Base-by-base conservation (phyloP, 2,797 vertebrate species). In the Rhinatrema bivittatum region DNA sequence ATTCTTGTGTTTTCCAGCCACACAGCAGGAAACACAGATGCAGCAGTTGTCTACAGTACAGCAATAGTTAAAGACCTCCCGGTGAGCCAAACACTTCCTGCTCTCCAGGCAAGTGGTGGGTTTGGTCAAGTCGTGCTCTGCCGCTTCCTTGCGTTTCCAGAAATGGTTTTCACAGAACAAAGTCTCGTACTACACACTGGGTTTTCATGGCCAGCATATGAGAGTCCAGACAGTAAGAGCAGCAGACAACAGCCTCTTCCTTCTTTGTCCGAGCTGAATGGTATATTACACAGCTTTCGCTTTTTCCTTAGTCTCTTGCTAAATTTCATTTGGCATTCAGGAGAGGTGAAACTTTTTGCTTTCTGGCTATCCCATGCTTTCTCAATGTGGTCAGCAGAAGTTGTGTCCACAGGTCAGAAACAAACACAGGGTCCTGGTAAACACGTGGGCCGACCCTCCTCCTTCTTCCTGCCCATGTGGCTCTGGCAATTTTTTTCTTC, bases 381-480 rank as follows among this genome's bases (percentile, higher is more conserved):
- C 36, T 3, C 8, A 42, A 85, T 75, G 9, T 83, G 86, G 17
- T 8, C 35, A 14, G 20, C 82, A 88, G 68, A 81, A 84, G 68
- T 69, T 86, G 63, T 86, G 84, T 7, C 82, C 82, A 31, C 85
- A 86, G 13, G 78, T 79, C 19, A 86, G 74, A n/a, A n/a, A n/a
- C n/a, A 20, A 57, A 50, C 30, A 81, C 51, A 0, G 80, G 77
- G 9, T 87, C 61, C 1, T 47, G 53, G 53, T 47, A 83, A 19
- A 82, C 43, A 32, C 78, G 69, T 5, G 82, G 62, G 53, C 84
- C 86, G 50, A 88, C n/a, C n/a, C n/a, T n/a, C n/a, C n/a, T n/a
- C n/a, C n/a, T n/a, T n/a, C n/a, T n/a, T n/a, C n/a, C n/a, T n/a
- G n/a, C n/a, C n/a, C n/a, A n/a, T n/a, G n/a, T n/a, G n/a, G n/a